phyloP scores from a whole-genome alignment of 2,113 vertebrate species.

The Nothoprocta perdicaria region DNA sequence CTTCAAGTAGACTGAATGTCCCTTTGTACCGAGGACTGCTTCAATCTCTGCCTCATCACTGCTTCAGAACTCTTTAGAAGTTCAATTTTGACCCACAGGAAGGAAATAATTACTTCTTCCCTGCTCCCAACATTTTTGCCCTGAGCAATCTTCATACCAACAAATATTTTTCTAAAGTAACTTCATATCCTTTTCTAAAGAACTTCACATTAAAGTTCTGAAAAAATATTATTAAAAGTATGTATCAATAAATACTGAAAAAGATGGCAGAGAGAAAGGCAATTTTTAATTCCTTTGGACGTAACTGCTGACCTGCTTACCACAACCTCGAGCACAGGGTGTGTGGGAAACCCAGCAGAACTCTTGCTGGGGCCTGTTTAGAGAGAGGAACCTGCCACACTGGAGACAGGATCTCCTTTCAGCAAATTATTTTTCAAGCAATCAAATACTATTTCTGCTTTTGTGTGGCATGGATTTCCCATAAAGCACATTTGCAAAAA shows the following conservation, averaged over 20 bases:
- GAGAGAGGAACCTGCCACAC: background rate
- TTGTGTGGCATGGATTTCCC: background rate
- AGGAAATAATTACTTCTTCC: background rate
- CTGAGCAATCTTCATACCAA: background rate
- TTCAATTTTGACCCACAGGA: background rate
- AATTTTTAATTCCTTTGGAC: background rate
- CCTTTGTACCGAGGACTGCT: background rate
- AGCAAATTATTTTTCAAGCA: background rate
- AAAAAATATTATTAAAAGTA: background rate
- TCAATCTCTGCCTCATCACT: no score
- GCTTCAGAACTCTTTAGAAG: background rate
- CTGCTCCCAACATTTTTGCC: background rate
- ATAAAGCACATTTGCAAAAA: background rate
- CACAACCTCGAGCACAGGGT: background rate
- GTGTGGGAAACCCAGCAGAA: background rate
- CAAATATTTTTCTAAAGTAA: background rate
- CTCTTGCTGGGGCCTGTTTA: background rate
- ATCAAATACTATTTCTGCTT: background rate
- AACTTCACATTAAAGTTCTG: background rate
- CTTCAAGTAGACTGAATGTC: background rate
- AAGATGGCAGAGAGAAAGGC: background rate
- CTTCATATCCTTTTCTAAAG: background rate
- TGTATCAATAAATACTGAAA: background rate
- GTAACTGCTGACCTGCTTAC: background rate
- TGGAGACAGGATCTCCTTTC: background rate